phyloP scores from a whole-genome alignment of 2,113 vertebrate genomes.

The Eulemur rufifrons region DNA sequence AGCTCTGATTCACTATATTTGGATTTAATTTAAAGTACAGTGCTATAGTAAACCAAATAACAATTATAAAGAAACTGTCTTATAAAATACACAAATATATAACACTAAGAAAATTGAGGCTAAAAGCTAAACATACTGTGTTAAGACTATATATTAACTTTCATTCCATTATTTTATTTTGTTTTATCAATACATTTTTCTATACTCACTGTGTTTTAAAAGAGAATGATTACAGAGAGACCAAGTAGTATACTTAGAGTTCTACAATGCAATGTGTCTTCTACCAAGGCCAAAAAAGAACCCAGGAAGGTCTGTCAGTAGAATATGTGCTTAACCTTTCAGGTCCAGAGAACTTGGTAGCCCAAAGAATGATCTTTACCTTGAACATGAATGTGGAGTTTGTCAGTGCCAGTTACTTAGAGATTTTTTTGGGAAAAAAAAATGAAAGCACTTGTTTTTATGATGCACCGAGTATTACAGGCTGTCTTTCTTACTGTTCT shows the following conservation, averaged over 20 bases:
- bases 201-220: neutral
- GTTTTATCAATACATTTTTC: neutral
- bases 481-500: neutral
- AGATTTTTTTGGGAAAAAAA: neutral
- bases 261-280: neutral
- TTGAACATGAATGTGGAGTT: neutral
- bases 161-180: neutral
- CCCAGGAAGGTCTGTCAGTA: neutral
- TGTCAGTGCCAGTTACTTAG: neutral
- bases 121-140: neutral
- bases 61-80: neutral
- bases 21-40: slow-evolving; percentile 10
- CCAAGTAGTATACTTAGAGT: neutral
- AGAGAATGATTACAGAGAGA: neutral
- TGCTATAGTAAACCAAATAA: neutral
- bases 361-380: neutral
- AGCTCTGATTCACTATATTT: slow-evolving; percentile 13
- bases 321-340: neutral
- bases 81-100: neutral
- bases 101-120: neutral
- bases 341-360: neutral
- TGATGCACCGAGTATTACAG: neutral
- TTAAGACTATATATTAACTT: neutral
- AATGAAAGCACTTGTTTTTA: neutral
- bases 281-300: neutral